phyloP scores from a whole-genome alignment of 2,888 invertebrate species.

The Scrobipalpa costella region DNA sequence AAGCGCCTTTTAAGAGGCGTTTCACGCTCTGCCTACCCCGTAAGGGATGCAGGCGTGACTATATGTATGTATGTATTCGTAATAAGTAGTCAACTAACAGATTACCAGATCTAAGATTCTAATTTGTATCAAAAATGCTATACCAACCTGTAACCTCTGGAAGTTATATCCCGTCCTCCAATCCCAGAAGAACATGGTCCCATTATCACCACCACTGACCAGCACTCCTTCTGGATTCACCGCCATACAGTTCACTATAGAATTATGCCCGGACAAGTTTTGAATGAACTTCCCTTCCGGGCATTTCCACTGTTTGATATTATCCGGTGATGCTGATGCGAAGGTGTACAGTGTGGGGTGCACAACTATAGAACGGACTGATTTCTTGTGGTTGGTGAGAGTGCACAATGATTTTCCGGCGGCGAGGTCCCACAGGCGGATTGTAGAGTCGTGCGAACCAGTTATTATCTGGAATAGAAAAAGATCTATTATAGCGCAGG shows the following conservation, averaged over 20 bases:
- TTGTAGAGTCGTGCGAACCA: slow-evolving; percentile 97
- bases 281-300: slow-evolving; percentile 99
- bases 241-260: slow-evolving; percentile 98
- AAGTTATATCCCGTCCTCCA: slow-evolving; percentile 99
- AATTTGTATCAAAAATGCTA: not conserved
- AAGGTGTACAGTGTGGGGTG: slow-evolving; percentile 95
- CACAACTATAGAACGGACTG: slow-evolving; percentile 88
- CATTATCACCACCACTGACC: slow-evolving; percentile 99
- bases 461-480: slow-evolving; percentile 86
- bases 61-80: too few relatives aligned
- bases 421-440: slow-evolving; percentile 98
- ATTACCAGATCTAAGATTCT: too few relatives aligned
- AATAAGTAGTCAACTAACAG: too few relatives aligned
- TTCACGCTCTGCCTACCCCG: too few relatives aligned
- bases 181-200: slow-evolving; percentile 98
- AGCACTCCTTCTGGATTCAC: slow-evolving; percentile 97
- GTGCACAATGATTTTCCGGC: slow-evolving; percentile 97
- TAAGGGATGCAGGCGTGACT: too few relatives aligned
- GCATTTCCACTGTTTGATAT: slow-evolving; percentile 99
- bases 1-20: too few relatives aligned
- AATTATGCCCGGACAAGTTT: slow-evolving; percentile 98
- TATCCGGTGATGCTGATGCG: slow-evolving; percentile 98
- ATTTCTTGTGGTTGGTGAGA: slow-evolving; percentile 99
- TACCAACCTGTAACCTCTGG: slow-evolving; percentile 88
- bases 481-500: slow-evolving; percentile 76